Base-by-base conservation (phyloP, 2,888 invertebrate genomes). In the Lomographa bimaculata region DNA sequence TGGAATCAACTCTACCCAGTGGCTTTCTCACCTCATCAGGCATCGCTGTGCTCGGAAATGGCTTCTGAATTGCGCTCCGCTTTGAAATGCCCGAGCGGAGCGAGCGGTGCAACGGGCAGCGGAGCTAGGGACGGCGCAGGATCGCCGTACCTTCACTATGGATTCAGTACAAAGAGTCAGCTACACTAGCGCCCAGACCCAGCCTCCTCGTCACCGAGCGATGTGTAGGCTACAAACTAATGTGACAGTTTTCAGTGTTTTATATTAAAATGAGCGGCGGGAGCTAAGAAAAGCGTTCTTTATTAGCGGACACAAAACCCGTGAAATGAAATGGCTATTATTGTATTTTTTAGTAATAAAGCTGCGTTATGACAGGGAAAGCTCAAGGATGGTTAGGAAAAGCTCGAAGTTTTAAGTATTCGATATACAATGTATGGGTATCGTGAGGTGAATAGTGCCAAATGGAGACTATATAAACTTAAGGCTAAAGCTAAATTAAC, bases 31-130 rank as follows among this genome's bases (percentile, higher is more conserved):
- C 59, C 34, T 51, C 42, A 89, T 16, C 43, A 94, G 94, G 92
- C 92, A 48, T 93, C 94, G 38, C 89, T 94, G 59, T 93, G 93
- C 78, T 91, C 92, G 58, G 94, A 94, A 85, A 93, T 94, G 93
- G 92, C 92, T 46, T 91, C 92, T 45, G 94, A 94, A 77, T 87
- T 94, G 56, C 91, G 92, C 54, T 92, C 92, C 57, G 93, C 93
- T 46, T 76, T 94, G 61, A 92, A 93, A 70, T 93, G 93, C 63
- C 91, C 91, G 46, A 91, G 91, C 40, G 87, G 91, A 24, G 87
- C 90, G 4, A 81, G 83, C 7, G 69, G 75, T 18, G 71, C 72
- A 2, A 74, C 67, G 5, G 73, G 73, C 1, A 63, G 74, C 19
- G 79, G 79, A 2, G 80, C 77, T 9, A 71, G 83, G 11, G 89